Evolutionary conservation across 1,140 invertebrate species (phyloP), one percentile per base, ranked within the genome.

Genomic region (Phortica variegata): DNA sequence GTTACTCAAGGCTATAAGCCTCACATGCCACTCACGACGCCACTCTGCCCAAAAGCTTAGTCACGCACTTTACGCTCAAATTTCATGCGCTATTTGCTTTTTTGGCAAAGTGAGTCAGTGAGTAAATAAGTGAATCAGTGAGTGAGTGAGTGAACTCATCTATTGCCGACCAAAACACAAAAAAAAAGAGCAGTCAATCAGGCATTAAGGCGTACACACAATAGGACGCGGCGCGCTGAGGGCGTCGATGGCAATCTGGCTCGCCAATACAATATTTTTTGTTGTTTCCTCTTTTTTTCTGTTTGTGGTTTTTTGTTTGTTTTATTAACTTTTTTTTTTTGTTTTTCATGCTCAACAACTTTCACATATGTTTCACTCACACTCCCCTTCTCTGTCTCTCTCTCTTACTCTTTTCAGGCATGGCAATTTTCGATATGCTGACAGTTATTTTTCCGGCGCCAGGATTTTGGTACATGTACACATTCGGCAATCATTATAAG

Each of bases 391-490:
- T 43, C 20, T 43, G 26, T 47, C 10, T 43, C 17, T 51, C 4
- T 43, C 7, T 42, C 33, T 38, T 17, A 4, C 15, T 37, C 5
- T 46, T 65, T 54, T 3, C 52, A 76, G 74, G 88, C 3, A 96
- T 97, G 92, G 93, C 94, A 0, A 81, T 97, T 1, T 91, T 89
- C 50, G 93, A 97, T 78, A 88, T 95, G 84, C 85, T 95, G 65
- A 96, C 93, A 0, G 85, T 95, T 56, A 79, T 94, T 13, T 88
- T 91, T 69, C 91, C 92, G 1, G 85, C 91, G 2, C 92, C 92
- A 0, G 89, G 90, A 81, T 79, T 91, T 9, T 86, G 93, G 70
- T 93, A 95, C 76, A 91, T 94, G 85, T 95, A 92, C 79, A 90
- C 90, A 4, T 85, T 94, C 48, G 88, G 89, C 19, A 88, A 93